Conservation (phyloP, 2,888 invertebrate genomes). For the Diarsia rubi region DNA sequence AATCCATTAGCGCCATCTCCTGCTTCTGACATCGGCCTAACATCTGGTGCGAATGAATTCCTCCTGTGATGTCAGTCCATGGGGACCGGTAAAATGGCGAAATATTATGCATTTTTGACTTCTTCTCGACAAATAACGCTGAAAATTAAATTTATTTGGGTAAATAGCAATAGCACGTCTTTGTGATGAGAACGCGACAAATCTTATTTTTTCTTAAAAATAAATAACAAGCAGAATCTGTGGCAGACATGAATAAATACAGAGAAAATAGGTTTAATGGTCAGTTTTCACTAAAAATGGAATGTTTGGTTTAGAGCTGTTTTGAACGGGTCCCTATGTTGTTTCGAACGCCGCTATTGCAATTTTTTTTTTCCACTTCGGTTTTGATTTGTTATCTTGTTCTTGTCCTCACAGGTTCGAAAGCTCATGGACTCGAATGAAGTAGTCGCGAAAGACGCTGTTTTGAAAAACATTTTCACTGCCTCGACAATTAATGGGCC, state of each 20-base stretch:
- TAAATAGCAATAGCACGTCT: not conserved
- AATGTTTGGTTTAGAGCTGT: not conserved
- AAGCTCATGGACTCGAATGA: no score
- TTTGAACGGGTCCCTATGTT: no score
- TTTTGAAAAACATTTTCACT: no score
- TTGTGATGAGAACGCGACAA: conserved; percentile 6
- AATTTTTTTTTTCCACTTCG: no score
- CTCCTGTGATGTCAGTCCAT: conserved; percentile 93
- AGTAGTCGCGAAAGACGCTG: no score
- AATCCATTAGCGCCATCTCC: conserved; percentile 93
- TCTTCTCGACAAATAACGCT: not conserved
- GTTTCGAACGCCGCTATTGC: no score
- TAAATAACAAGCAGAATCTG: not conserved
- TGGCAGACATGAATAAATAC: not conserved
- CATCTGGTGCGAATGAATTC: conserved; percentile 91
- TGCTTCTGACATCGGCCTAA: conserved; percentile 91
- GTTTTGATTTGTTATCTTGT: no score
- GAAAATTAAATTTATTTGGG: not conserved
- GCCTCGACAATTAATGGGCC: no score
- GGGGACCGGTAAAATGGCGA: conserved; percentile 92
- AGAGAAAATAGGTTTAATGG: conserved; percentile 10
- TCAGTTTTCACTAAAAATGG: not conserved
- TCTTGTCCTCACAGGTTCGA: no score
- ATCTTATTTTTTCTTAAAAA: not conserved
- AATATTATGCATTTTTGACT: conserved; percentile 72